phyloP scores from a whole-genome alignment of 37 sponge, comb jelly and placozoan species.

The Spongia lamella region DNA sequence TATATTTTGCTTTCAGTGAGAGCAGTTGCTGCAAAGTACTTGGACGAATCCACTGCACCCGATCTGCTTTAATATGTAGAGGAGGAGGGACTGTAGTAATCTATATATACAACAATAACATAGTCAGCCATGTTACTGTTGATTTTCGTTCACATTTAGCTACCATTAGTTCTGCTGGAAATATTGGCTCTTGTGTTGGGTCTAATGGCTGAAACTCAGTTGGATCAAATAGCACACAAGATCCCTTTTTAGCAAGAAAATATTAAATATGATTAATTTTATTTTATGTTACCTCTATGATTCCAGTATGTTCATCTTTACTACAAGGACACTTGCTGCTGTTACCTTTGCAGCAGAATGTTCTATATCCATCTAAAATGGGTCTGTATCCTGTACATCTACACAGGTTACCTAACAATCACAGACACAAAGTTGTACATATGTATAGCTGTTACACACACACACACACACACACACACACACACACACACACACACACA shows the following conservation, averaged over 20 bases:
- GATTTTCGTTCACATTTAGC: background rate
- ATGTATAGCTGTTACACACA: no score
- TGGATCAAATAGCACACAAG: conserved; percentile 30
- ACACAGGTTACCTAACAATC: conserved; percentile 45
- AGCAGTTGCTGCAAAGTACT: conserved; percentile 40
- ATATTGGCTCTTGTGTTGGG: conserved; percentile 63
- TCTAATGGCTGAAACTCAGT: conserved; percentile 34
- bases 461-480: background rate
- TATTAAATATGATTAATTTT: background rate
- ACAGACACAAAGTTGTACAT: background rate
- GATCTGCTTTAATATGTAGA: conserved; percentile 25
- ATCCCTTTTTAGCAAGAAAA: background rate
- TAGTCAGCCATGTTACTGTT: background rate
- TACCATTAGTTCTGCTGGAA: conserved; percentile 68
- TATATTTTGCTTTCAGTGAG: conserved; percentile 31
- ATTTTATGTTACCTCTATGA: conserved; percentile 7
- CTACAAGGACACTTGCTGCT: conserved; percentile 9
- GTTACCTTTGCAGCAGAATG: conserved; percentile 35
- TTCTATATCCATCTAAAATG: conserved; percentile 57
- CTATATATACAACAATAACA: background rate
- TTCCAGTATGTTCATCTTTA: conserved; percentile 11
- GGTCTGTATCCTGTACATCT: conserved; percentile 73
- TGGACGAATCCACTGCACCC: conserved; percentile 48
- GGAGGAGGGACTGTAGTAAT: background rate
- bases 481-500: background rate